Percentiles rank a stretch among this genome's conserved stretches.
These are phyloP conservation scores for Lateolabrax maculatus DNA, from an alignment of 2,797 vertebrate species.

Conservation along the genomic window DNA sequence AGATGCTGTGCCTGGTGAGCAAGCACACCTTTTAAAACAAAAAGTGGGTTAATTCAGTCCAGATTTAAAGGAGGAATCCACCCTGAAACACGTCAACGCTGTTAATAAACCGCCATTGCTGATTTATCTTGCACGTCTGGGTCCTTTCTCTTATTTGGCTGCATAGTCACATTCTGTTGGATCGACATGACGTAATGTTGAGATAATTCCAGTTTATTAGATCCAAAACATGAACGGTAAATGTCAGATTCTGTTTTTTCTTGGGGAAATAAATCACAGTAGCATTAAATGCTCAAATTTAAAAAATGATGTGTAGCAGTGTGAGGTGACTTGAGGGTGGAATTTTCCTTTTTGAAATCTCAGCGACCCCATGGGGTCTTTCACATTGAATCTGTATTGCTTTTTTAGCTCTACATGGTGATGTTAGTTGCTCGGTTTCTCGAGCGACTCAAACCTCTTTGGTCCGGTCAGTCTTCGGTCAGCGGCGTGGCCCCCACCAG, in stretches of 20 bases:
- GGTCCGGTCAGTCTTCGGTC: slow-evolving; percentile 6
- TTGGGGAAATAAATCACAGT: neutral
- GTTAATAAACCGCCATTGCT: neutral
- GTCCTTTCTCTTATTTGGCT: neutral
- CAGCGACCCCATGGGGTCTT: neutral
- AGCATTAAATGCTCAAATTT: too few species aligned
- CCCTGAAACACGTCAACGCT: slow-evolving; percentile 38
- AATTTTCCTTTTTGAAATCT: slow-evolving; percentile 21
- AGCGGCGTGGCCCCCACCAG: neutral
- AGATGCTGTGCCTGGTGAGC: slow-evolving; percentile 7
- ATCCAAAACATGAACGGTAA: neutral
- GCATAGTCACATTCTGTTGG: neutral
- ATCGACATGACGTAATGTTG: neutral
- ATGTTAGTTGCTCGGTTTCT: neutral
- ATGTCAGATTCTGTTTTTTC: neutral
- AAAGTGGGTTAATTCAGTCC: slow-evolving; percentile 26
- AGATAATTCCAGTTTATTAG: slow-evolving; percentile 20
- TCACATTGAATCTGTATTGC: neutral
- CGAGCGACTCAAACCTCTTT: neutral
- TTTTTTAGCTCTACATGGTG: slow-evolving; percentile 2
- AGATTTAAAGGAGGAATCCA: slow-evolving; percentile 51
- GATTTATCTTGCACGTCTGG: slow-evolving; percentile 5
- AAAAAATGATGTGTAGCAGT: neutral
- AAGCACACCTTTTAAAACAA: neutral
- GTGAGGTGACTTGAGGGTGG: slow-evolving; percentile 33